Evolutionary conservation across 2,113 vertebrate species (phyloP).

Genomic region (Platichthys flesus): DNA sequence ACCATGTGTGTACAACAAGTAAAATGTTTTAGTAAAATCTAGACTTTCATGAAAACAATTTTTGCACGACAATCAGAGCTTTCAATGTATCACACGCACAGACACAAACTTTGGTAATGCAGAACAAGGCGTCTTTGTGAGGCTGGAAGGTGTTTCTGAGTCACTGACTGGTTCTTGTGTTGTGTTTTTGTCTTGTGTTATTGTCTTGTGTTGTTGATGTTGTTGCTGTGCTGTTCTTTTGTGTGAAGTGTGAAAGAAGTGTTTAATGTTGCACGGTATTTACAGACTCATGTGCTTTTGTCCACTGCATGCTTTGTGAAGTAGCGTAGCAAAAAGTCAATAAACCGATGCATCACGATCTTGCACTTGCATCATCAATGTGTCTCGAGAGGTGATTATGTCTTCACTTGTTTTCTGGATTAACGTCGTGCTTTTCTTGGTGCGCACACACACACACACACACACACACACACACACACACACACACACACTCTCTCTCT

Average conservation of each 20-base stretch:
- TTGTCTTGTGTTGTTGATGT: constrained; percentile 12
- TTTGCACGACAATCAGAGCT: background rate
- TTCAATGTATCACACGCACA: background rate
- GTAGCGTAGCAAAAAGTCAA: constrained; percentile 41
- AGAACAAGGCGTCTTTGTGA: constrained; percentile 37
- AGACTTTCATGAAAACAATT: background rate
- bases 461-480: constrained; percentile 16
- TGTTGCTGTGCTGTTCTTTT: constrained; percentile 23
- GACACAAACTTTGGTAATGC: constrained; percentile 38
- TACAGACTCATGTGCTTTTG: constrained; percentile 29
- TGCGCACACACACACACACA: constrained; percentile 10
- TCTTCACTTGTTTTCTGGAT: background rate
- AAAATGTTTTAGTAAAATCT: background rate
- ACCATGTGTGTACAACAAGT: background rate
- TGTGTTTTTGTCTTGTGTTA: constrained; percentile 1
- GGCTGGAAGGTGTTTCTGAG: background rate
- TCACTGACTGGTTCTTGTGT: constrained; percentile 9
- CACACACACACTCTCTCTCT: background rate
- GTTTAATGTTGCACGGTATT: constrained; percentile 12
- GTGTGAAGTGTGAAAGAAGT: constrained; percentile 14
- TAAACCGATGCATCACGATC: constrained; percentile 59
- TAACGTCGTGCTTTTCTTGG: too few relatives aligned
- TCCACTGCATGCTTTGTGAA: constrained; percentile 31
- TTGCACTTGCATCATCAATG: constrained; percentile 32
- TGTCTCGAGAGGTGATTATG: background rate